A percentile compares a stretch with the other conserved stretches of the same genome.
These are phyloP conservation scores for Rhagoletis pomonella DNA, from an alignment of 1,140 invertebrate genomes.

Conservation along the genomic window DNA sequence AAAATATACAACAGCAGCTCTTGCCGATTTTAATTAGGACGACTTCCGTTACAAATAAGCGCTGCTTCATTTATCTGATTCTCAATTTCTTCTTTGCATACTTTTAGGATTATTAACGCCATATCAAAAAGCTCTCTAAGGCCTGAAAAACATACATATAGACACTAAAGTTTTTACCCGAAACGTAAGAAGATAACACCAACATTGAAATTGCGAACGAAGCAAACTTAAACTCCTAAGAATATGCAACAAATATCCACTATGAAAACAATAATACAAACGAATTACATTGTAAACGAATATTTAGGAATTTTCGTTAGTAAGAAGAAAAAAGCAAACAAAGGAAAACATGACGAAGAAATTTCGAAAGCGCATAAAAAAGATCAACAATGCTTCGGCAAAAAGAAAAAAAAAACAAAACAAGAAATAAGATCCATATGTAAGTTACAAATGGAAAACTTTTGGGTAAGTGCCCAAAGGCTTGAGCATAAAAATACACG, in stretches of 20 bases:
- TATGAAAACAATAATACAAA: neutral
- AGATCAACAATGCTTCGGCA: neutral
- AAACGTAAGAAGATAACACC: too few relatives aligned
- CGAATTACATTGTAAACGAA: neutral
- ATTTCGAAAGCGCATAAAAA: neutral
- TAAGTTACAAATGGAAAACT: neutral
- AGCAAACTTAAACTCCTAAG: too few relatives aligned
- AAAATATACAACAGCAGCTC: too few relatives aligned
- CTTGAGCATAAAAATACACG: slow-evolving; percentile 17
- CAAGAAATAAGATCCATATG: neutral
- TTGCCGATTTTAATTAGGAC: too few relatives aligned
- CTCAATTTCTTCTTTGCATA: too few relatives aligned
- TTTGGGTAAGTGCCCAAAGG: slow-evolving; percentile 7
- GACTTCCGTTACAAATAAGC: too few relatives aligned
- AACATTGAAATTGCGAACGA: too few relatives aligned
- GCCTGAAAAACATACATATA: too few relatives aligned
- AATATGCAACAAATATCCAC: neutral
- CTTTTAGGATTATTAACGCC: too few relatives aligned
- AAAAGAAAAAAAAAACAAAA: neutral
- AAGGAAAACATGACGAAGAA: neutral
- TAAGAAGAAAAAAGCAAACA: neutral
- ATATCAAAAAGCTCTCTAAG: too few relatives aligned
- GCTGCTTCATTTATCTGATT: too few relatives aligned
- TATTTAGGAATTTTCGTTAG: neutral
- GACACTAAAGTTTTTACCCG: too few relatives aligned